These are phyloP conservation scores for Megamerina dolium DNA, from an alignment of 2,888 invertebrate species.

Conservation along the genomic window DNA sequence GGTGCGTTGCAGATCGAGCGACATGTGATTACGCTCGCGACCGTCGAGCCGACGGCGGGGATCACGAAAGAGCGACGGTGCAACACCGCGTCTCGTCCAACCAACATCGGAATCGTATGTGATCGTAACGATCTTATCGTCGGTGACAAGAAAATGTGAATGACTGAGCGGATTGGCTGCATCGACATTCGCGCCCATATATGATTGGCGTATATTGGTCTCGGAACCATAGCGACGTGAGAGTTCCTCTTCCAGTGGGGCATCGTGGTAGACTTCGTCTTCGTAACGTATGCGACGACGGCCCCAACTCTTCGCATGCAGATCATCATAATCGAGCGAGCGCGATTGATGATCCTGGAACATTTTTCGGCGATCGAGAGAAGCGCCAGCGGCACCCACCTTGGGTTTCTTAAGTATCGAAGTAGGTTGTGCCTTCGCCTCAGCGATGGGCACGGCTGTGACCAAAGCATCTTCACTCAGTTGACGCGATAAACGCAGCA, in stretches of 20 bases:
- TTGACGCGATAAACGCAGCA: conserved; percentile 39
- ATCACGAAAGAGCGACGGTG: conserved; percentile 41
- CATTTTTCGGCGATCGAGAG: conserved; percentile 39
- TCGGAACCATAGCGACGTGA: conserved; percentile 45
- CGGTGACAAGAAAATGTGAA: conserved; percentile 49
- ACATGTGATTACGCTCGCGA: conserved; percentile 41
- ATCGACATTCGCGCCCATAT: conserved; percentile 45
- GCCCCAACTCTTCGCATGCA: conserved; percentile 45
- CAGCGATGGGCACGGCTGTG: conserved; percentile 42
- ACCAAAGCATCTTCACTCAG: conserved; percentile 44
- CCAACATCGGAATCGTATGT: conserved; percentile 51
- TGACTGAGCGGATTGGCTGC: conserved; percentile 45
- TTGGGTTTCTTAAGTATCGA: conserved; percentile 45
- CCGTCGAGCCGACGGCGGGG: conserved; percentile 30
- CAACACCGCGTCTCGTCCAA: conserved; percentile 48
- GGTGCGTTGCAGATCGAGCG: conserved; percentile 42
- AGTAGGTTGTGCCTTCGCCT: conserved; percentile 34
- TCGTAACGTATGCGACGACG: conserved; percentile 46
- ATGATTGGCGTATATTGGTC: conserved; percentile 47
- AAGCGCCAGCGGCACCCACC: conserved; percentile 23
- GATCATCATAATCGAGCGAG: conserved; percentile 47
- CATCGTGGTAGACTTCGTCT: conserved; percentile 36
- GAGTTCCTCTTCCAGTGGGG: conserved; percentile 24
- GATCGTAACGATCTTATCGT: conserved; percentile 49
- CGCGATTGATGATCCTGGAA: conserved; percentile 44